These are phyloP conservation scores for Andricus quercusramuli DNA, from an alignment of 2,888 invertebrate species.

Conservation along the genomic window DNA sequence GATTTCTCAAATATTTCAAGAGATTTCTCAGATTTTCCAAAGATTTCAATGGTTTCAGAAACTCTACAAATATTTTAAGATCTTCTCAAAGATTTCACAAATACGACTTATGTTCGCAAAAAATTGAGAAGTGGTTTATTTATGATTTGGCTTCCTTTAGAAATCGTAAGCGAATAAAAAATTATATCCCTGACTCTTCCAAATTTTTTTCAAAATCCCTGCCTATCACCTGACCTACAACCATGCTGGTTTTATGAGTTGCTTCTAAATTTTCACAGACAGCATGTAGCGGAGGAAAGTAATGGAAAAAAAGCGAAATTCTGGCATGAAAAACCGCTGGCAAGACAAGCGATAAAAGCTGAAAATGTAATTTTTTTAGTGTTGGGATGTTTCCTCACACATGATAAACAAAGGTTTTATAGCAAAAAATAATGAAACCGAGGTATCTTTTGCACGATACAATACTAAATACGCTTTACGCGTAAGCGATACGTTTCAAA, in stretches of 20 bases:
- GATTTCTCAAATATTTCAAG: too few species aligned
- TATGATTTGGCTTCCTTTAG: too few species aligned
- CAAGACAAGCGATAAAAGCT: not conserved
- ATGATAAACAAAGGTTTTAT: conserved; percentile 10
- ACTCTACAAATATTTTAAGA: too few species aligned
- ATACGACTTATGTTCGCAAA: too few species aligned
- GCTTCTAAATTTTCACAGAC: not conserved
- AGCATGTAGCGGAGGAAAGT: not conserved
- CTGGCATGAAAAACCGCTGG: not conserved
- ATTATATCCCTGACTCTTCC: too few species aligned
- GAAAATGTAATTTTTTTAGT: conserved; percentile 18
- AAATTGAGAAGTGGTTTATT: too few species aligned
- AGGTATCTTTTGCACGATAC: conserved; percentile 10
- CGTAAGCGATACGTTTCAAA: conserved; percentile 24
- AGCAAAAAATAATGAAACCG: conserved; percentile 7
- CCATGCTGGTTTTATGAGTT: not conserved
- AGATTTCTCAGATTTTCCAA: too few species aligned
- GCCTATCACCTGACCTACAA: too few species aligned
- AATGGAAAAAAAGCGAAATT: not conserved
- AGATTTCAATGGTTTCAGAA: too few species aligned
- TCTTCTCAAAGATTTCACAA: too few species aligned
- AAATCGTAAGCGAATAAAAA: too few species aligned
- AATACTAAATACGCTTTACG: not conserved
- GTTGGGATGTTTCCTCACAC: not conserved
- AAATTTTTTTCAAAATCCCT: too few species aligned